Evolutionary conservation across 1,140 invertebrate genomes (phyloP), one percentile per base, ranked within the genome.

Genomic region (Potamilus streckersoni): DNA sequence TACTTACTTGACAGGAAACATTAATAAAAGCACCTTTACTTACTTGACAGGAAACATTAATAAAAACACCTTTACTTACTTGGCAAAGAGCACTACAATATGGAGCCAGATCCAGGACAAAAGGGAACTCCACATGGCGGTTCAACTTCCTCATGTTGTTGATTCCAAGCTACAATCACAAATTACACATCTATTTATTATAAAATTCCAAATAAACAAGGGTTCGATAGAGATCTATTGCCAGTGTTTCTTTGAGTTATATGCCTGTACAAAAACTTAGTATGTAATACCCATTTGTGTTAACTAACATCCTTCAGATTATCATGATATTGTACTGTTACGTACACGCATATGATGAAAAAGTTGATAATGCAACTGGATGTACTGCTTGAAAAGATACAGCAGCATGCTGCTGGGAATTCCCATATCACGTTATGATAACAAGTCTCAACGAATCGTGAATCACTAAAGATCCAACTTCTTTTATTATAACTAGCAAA

Each of bases 41-140:
- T 83, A 92, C 92, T 89, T 94, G 93, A 66, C 93, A 93, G 27
- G 61, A 13, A 63, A 20, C 27, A 63, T 13, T 11, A 63, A 12
- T 16, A 12, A 63, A n/a, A 8, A 13, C 20, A 57, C 31, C 64
- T 16, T 69, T n/a, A 23, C 85, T 79, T 83, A 92, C 92, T 89
- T 94, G 93, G 67, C 93, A 93, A 82, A 94, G 93, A 60, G 94
- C 93, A 66, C 94, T 95, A 83, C 96, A 98, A 87, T 96, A 97
- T 17, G 97, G 96, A 31, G 96, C 94, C 49, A 99, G 89, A 87
- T 99, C 95, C 19, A 99, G 88, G 0, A 95, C 79, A 12, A 94
- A 91, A 0, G 96, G 95, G 88, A 99, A 99, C 80, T 94, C 93
- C 0, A 99, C 96, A 83, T 94, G 93, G 67, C 95, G 94, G 17